Conservation (phyloP, 2,888 invertebrate genomes). For the Abscondita cerata region DNA sequence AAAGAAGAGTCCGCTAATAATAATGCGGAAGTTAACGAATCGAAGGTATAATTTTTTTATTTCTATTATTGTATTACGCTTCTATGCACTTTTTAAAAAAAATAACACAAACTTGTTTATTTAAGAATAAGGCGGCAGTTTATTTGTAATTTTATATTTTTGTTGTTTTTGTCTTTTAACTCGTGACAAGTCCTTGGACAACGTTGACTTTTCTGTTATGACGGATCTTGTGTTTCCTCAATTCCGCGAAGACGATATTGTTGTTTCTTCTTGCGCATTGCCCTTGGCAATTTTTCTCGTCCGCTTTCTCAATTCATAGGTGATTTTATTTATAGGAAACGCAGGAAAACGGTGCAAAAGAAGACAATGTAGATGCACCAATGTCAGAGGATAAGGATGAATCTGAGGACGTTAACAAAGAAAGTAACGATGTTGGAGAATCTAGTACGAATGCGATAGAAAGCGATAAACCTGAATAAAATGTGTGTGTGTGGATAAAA, state of each 20-base stretch:
- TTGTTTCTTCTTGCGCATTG: too few species aligned
- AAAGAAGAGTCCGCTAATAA: slow-evolving; percentile 53
- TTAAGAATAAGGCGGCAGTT: background rate
- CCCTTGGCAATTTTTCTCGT: too few species aligned
- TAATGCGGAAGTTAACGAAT: slow-evolving; percentile 47
- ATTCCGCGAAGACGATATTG: too few species aligned
- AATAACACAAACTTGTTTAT: background rate
- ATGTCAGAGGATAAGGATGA: slow-evolving; percentile 47
- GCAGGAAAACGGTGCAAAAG: slow-evolving; percentile 56
- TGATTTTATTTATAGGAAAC: slow-evolving; percentile 40
- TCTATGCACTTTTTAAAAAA: too few species aligned
- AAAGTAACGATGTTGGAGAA: slow-evolving; percentile 46
- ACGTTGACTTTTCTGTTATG: too few species aligned
- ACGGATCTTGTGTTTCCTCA: too few species aligned
- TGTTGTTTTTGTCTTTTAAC: too few species aligned
- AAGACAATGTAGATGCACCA: slow-evolving; percentile 50
- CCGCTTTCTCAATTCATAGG: too few species aligned
- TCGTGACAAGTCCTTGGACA: too few species aligned
- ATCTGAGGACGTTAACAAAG: slow-evolving; percentile 47
- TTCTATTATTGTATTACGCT: background rate
- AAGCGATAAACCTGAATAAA: slow-evolving; percentile 52
- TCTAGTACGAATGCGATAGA: slow-evolving; percentile 48
- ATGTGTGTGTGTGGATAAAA: slow-evolving; percentile 40
- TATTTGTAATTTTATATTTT: too few species aligned
- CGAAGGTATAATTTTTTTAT: slow-evolving; percentile 24